Percentiles rank a stretch among this genome's conserved stretches.
Conservation (phyloP, 2,888 invertebrate genomes). For the Dicranocentrus wangi region DNA sequence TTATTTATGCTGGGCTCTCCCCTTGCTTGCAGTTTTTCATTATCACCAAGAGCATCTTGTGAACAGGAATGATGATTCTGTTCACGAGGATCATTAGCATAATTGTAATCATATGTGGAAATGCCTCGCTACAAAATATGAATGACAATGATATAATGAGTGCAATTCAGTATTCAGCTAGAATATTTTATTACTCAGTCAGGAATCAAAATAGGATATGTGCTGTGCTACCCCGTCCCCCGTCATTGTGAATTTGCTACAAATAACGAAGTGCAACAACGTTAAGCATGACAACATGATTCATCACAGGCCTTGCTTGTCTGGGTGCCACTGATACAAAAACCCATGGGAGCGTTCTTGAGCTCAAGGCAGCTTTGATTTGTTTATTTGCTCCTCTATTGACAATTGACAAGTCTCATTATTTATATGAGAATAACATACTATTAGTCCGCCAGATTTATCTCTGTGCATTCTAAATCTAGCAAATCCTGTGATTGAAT, state of each 20-base stretch:
- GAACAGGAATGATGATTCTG: neutral
- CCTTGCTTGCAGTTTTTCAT: neutral
- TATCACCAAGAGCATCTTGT: conserved; percentile 1
- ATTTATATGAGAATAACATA: conserved; percentile 3
- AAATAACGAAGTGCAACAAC: conserved; percentile 50
- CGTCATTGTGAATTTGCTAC: conserved; percentile 6
- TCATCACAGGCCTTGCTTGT: conserved; percentile 48
- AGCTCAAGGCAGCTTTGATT: conserved; percentile 57
- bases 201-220: too few relatives aligned
- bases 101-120: neutral
- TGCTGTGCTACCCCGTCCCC: neutral
- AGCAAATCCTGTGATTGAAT: neutral
- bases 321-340: conserved; percentile 22
- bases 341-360: conserved; percentile 46
- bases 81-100: neutral
- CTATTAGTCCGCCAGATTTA: conserved; percentile 33
- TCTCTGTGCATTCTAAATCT: conserved; percentile 41
- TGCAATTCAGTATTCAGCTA: too few relatives aligned
- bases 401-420: conserved; percentile 50
- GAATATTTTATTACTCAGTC: too few relatives aligned
- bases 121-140: neutral
- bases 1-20: neutral
- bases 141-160: too few relatives aligned
- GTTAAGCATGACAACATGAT: conserved; percentile 43
- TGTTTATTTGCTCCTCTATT: conserved; percentile 46